A percentile compares a stretch with the other conserved stretches of the same genome.
Evolutionary conservation across 2,797 vertebrate genomes (phyloP).

Genomic region (Morelia viridis): DNA sequence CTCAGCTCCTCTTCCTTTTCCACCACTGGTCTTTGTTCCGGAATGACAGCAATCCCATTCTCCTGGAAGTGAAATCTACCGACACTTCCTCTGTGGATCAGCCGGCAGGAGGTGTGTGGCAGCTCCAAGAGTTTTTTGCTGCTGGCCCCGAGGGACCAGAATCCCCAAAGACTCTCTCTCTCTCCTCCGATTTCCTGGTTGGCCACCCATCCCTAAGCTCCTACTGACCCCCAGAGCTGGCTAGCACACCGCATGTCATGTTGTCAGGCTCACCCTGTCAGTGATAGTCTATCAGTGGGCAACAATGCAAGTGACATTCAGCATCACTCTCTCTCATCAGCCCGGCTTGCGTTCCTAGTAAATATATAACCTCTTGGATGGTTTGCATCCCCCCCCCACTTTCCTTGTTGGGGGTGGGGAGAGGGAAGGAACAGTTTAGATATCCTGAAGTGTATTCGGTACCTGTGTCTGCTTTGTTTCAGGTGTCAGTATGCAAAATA

Average conservation of each 20-base stretch:
- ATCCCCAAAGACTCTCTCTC: slow-evolving; percentile 16
- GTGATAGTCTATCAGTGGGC: slow-evolving; percentile 21
- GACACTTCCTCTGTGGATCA: slow-evolving; percentile 4
- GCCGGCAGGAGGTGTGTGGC: background rate
- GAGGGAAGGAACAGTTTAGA: fast-evolving
- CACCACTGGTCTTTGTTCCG: slow-evolving; percentile 14
- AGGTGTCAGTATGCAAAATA: fast-evolving
- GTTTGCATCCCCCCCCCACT: background rate
- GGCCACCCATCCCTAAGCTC: slow-evolving; percentile 37
- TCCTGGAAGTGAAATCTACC: background rate
- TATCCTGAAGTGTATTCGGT: background rate
- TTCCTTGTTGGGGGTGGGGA: background rate
- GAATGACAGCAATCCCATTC: background rate
- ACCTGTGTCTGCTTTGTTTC: background rate
- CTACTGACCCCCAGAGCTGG: slow-evolving; percentile 23
- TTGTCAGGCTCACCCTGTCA: slow-evolving; percentile 37
- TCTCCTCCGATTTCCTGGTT: slow-evolving; percentile 41
- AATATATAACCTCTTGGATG: background rate
- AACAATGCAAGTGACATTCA: slow-evolving; percentile 26
- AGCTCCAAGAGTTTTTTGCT: slow-evolving; percentile 26
- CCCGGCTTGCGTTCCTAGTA: slow-evolving; percentile 3
- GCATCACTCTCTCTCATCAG: slow-evolving; percentile 21
- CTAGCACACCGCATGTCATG: slow-evolving; percentile 11
- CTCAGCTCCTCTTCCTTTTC: background rate
- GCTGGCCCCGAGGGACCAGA: slow-evolving; percentile 3